These are phyloP conservation scores for Ips typographus DNA, from an alignment of 1,140 invertebrate species.

Conservation along the genomic window DNA sequence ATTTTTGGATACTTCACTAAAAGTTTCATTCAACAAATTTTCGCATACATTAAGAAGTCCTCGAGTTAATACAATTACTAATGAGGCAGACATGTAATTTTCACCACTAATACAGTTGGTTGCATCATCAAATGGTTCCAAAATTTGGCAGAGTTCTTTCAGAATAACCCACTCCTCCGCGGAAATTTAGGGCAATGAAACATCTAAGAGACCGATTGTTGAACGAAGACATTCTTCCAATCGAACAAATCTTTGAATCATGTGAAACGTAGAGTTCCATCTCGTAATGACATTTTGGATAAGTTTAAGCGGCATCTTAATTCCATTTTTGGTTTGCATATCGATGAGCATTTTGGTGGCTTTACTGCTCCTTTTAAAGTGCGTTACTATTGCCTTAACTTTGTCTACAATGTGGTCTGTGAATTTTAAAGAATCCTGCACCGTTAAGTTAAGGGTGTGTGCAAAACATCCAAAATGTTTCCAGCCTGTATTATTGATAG, in stretches of 20 bases:
- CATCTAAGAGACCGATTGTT: slow-evolving; percentile 25
- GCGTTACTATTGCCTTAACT: slow-evolving; percentile 49
- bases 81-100: slow-evolving; percentile 39
- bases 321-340: slow-evolving; percentile 23
- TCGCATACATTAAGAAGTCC: slow-evolving; percentile 17
- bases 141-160: slow-evolving; percentile 32
- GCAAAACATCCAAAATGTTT: slow-evolving; percentile 37
- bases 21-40: not conserved
- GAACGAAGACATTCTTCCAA: slow-evolving; percentile 46
- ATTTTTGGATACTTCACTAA: not conserved
- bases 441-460: slow-evolving; percentile 40
- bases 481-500: slow-evolving; percentile 11
- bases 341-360: slow-evolving; percentile 47
- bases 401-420: slow-evolving; percentile 40
- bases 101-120: slow-evolving; percentile 41
- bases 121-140: slow-evolving; percentile 42
- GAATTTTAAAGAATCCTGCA: slow-evolving; percentile 33
- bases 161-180: slow-evolving; percentile 32
- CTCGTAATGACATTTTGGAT: slow-evolving; percentile 46
- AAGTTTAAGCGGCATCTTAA: slow-evolving; percentile 39
- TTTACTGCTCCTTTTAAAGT: slow-evolving; percentile 48
- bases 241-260: slow-evolving; percentile 50
- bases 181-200: slow-evolving; percentile 17
- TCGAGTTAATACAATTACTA: slow-evolving; percentile 35
- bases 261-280: slow-evolving; percentile 51